Evolutionary conservation across 2,888 invertebrate species (phyloP).

Genomic region (Apodemia hepburni): DNA sequence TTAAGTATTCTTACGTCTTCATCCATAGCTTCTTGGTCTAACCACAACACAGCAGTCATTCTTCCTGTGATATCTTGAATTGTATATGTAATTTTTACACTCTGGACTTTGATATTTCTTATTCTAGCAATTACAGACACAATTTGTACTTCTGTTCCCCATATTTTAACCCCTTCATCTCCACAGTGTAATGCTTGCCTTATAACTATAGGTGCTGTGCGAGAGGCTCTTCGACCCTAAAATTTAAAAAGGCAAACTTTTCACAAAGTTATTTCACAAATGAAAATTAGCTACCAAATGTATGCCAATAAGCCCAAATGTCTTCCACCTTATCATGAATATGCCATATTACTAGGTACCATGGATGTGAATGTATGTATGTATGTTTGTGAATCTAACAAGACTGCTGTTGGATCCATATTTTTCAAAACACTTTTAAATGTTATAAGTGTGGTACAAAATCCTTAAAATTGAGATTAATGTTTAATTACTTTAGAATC

Average conservation of each 20-base stretch:
- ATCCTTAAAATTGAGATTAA: too few species aligned
- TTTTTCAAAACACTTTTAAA: too few species aligned
- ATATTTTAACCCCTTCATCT: conserved; percentile 72
- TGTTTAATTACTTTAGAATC: too few species aligned
- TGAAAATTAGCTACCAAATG: too few species aligned
- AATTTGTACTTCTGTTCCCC: conserved; percentile 74
- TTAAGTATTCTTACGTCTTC: conserved; percentile 54
- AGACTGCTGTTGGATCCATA: too few species aligned
- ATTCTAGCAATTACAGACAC: conserved; percentile 64
- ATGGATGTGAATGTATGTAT: too few species aligned
- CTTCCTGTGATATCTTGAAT: conserved; percentile 74
- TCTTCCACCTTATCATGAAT: too few species aligned
- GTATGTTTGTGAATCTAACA: too few species aligned
- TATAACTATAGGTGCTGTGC: conserved; percentile 72
- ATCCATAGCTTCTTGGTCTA: conserved; percentile 72
- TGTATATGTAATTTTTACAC: conserved; percentile 73
- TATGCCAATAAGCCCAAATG: too few species aligned
- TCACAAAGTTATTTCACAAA: background rate
- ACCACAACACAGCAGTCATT: conserved; percentile 72
- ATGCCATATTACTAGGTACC: too few species aligned
- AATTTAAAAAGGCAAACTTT: conserved; percentile 1
- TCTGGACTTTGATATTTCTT: conserved; percentile 66
- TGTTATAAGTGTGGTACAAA: too few species aligned
- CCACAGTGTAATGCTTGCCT: conserved; percentile 68
- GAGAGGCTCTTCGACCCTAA: conserved; percentile 65